Evolutionary conservation across 2,888 invertebrate genomes (phyloP).

Genomic region (Dendrolimus pini): DNA sequence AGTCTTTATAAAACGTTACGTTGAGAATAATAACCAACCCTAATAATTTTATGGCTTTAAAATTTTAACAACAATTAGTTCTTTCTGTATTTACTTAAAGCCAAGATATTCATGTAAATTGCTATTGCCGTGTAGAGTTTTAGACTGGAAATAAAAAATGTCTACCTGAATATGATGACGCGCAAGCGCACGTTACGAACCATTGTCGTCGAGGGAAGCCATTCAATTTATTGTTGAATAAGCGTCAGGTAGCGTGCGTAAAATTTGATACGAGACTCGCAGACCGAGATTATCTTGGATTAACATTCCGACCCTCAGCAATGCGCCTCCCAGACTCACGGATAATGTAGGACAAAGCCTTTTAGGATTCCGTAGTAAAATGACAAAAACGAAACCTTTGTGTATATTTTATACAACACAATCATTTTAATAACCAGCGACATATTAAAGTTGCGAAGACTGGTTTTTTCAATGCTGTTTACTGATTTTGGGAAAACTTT

Average conservation of each 20-base stretch:
- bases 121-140: background rate
- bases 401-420: too few species aligned
- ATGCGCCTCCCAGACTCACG: slow-evolving; percentile 36
- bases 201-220: slow-evolving; percentile 59
- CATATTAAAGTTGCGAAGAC: too few species aligned
- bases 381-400: too few species aligned
- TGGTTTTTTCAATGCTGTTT: too few species aligned
- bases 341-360: slow-evolving; percentile 45
- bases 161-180: slow-evolving; percentile 48
- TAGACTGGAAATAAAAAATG: background rate
- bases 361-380: slow-evolving; percentile 13
- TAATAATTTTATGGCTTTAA: too few species aligned
- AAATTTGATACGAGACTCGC: slow-evolving; percentile 58
- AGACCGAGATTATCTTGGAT: slow-evolving; percentile 64
- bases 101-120: background rate
- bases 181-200: slow-evolving; percentile 31
- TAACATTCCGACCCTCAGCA: slow-evolving; percentile 59
- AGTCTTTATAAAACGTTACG: too few species aligned
- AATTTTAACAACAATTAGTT: too few species aligned
- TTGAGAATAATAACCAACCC: too few species aligned
- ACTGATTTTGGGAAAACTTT: too few species aligned
- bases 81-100: background rate
- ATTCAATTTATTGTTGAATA: slow-evolving; percentile 55
- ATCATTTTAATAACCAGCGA: too few species aligned
- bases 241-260: slow-evolving; percentile 69